Evolutionary conservation across 2,797 vertebrate genomes (phyloP).

Genomic region (Crenuchus spilurus): DNA sequence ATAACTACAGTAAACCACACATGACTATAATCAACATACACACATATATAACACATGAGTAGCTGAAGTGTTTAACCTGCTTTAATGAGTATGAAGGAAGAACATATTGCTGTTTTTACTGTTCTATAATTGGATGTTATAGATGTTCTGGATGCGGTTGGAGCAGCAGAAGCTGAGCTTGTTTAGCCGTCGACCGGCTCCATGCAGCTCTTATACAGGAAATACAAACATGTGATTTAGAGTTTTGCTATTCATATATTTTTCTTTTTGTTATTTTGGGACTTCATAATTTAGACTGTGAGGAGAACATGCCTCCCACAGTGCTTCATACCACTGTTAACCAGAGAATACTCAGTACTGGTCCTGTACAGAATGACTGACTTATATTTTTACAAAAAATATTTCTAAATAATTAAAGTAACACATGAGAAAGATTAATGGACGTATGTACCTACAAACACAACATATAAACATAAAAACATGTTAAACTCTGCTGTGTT

Average conservation of each 20-base stretch:
- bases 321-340: not conserved
- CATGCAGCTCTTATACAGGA: not conserved
- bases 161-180: not conserved
- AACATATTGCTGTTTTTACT: no score
- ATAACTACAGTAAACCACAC: no score
- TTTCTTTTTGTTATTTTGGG: not conserved
- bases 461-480: no score
- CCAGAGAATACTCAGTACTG: not conserved
- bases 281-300: not conserved
- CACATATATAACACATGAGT: no score
- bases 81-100: no score
- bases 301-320: not conserved
- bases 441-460: no score
- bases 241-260: not conserved
- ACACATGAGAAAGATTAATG: no score
- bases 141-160: not conserved
- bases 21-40: no score
- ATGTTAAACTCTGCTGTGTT: not conserved
- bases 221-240: constrained; percentile 19
- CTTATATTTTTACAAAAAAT: no score
- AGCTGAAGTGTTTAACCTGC: no score
- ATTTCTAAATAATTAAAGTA: no score
- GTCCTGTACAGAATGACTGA: no score
- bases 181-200: not conserved
- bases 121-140: not conserved